Percentiles rank a stretch among this genome's conserved stretches.
Conservation (phyloP, 2,797 vertebrate species). For the Odontamblyopus lacepedii region DNA sequence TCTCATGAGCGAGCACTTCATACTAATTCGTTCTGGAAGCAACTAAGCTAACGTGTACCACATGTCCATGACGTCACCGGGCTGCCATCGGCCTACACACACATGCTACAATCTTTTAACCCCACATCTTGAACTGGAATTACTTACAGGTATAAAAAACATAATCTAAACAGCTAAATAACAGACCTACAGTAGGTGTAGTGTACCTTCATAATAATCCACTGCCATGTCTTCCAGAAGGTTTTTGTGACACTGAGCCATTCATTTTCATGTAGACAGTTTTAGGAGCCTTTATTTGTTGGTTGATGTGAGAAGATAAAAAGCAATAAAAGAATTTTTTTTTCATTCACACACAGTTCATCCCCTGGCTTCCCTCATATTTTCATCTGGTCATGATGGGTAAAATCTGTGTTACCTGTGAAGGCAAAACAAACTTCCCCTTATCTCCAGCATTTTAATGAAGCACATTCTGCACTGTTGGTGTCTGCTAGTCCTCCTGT, state of each 20-base stretch:
- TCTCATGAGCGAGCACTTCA: conserved; percentile 10
- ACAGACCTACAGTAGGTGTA: too few species aligned
- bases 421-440: neutral
- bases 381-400: neutral
- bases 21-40: conserved; percentile 12
- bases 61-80: conserved; percentile 3
- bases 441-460: neutral
- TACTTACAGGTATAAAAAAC: neutral
- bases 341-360: neutral
- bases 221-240: too few species aligned
- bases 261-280: neutral
- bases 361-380: neutral
- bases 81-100: neutral
- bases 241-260: too few species aligned
- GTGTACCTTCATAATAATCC: too few species aligned
- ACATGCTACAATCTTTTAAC: neutral
- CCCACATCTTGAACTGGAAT: neutral
- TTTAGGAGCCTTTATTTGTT: neutral
- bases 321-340: neutral
- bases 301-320: neutral
- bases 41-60: conserved; percentile 11
- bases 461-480: neutral
- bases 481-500: neutral
- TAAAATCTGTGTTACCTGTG: neutral
- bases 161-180: neutral